phyloP scores from a whole-genome alignment of 2,888 invertebrate genomes.

The Sycophila texana region DNA sequence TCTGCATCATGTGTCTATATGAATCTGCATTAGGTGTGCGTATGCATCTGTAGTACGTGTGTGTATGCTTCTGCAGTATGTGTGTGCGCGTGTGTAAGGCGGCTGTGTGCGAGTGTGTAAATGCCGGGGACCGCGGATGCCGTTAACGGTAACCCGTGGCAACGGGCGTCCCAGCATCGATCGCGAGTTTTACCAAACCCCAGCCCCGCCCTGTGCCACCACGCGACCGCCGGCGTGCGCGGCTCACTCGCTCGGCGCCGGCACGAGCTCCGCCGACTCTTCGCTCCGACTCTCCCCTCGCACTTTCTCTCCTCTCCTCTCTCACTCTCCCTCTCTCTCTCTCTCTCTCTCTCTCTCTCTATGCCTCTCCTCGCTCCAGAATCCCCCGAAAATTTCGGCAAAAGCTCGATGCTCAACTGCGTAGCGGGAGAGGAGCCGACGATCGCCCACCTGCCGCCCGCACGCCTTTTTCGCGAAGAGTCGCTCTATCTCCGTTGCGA shows the following conservation, averaged over 20 bases:
- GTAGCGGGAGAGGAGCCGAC: background rate
- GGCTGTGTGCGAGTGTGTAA: slow-evolving; percentile 1
- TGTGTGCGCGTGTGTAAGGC: background rate
- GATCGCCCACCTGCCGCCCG: background rate
- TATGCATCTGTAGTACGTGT: background rate
- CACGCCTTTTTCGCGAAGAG: no score
- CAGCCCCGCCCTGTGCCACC: slow-evolving; percentile 70
- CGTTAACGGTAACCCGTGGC: slow-evolving; percentile 75
- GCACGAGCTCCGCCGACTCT: slow-evolving; percentile 21
- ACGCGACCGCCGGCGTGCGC: slow-evolving; percentile 53
- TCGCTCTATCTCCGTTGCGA: no score
- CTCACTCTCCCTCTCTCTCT: background rate
- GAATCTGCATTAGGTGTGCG: no score
- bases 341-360: slow-evolving; percentile 28
- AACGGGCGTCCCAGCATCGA: slow-evolving; percentile 75
- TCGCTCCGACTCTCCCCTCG: no score
- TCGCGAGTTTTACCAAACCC: slow-evolving; percentile 73
- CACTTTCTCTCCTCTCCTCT: no score
- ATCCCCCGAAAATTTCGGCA: background rate
- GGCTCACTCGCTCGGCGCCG: background rate
- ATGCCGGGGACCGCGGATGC: slow-evolving; percentile 67
- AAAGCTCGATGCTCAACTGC: background rate
- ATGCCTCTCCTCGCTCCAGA: background rate
- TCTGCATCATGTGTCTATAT: no score
- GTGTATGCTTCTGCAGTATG: background rate